Conservation (phyloP, 2,113 vertebrate species). For the Phalacrocorax pelagicus region DNA sequence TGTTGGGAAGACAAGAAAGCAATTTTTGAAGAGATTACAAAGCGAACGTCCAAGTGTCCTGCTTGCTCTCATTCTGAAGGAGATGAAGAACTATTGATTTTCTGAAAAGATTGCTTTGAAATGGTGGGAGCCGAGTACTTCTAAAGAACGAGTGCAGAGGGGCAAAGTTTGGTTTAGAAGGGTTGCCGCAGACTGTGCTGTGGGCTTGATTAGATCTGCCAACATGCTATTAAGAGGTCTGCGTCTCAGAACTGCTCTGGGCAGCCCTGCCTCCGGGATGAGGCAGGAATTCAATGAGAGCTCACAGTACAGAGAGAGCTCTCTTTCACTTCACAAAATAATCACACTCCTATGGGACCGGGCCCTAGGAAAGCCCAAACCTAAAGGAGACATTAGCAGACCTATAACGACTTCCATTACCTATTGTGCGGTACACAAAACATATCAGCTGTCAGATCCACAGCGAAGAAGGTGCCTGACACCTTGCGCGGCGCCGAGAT, state of each 20-base stretch:
- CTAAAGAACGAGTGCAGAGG: conserved; percentile 38
- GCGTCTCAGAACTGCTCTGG: not conserved
- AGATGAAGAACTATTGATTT: conserved; percentile 72
- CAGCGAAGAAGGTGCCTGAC: not conserved
- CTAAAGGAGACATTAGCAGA: not conserved
- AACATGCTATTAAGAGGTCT: conserved; percentile 43
- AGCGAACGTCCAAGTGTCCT: conserved; percentile 63
- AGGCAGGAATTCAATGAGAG: conserved; percentile 8
- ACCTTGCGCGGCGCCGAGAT: not conserved
- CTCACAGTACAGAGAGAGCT: not conserved
- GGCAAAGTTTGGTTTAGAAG: conserved; percentile 42
- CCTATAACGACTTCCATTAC: not conserved
- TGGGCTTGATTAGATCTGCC: conserved; percentile 61
- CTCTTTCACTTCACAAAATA: not conserved
- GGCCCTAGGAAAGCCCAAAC: not conserved
- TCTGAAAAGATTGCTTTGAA: conserved; percentile 69
- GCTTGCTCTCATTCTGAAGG: conserved; percentile 61
- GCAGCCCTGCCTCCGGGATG: not conserved
- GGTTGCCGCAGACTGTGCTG: not conserved
- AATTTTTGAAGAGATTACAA: conserved; percentile 69
- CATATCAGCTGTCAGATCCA: not conserved
- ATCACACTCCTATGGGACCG: not conserved
- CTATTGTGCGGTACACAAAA: not conserved
- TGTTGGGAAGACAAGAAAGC: conserved; percentile 64
- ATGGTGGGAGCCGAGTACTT: conserved; percentile 53